Evolutionary conservation across 2,113 vertebrate species (phyloP), one percentile per base, ranked within the genome.

Genomic region (Cebidichthys violaceus): DNA sequence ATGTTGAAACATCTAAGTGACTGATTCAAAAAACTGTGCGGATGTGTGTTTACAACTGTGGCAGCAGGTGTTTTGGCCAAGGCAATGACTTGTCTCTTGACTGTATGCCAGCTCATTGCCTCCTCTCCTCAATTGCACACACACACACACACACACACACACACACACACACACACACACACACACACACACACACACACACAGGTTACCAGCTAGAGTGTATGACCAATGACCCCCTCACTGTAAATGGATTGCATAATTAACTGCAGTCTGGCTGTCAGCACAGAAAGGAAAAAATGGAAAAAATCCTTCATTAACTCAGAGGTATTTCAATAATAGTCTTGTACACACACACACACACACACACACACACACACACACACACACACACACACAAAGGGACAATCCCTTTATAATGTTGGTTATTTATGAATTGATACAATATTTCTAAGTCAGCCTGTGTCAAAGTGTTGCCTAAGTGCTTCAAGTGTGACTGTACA

Each of bases 1-100:
- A 52, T 62, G 68, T 72, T 60, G 72, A 22, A 55, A 77, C 70
- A 70, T 70, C 70, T 27, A 59, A 81, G 78, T 59, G 64, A 86
- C n/a, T 75, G 61, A 88, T 79, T 64, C 10, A 24, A 70, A 20
- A 64, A 55, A 70, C 18, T n/a, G 70, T 52, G 37, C 1, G 2
- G 31, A 52, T 71, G 41, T 55, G 41, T 66, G 47, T 50, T 20
- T 78, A 31, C 7, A 35, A 50, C 41, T 75, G 20, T 27, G 18
- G 29, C 13, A 9, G 74, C 27, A 22, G 27, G 20, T 52, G 47
- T 70, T 47, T 13, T 37, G 29, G 24, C 39, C 2, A 33, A 69
- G 33, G 13, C 35, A 47, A 35, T 62, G 17, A 45, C 70, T 43
- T 66, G 31, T 70, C 64, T n/a, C 31, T 65, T 70, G 54, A 50